Evolutionary conservation across 2,888 invertebrate genomes (phyloP).

Genomic region (Callyntrura guangdongensis): DNA sequence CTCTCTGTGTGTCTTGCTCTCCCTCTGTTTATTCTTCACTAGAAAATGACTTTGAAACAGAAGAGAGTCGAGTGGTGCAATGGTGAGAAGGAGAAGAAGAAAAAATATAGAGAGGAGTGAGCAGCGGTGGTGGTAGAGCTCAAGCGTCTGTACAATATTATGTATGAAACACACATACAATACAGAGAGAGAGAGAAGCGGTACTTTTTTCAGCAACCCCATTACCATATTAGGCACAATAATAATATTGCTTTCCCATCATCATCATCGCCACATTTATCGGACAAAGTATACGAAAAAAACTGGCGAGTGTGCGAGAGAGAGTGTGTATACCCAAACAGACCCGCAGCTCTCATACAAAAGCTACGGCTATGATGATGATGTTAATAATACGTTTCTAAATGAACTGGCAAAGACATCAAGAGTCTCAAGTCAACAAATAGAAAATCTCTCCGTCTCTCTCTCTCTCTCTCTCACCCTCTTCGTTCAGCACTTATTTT

Average conservation of each 20-base stretch:
- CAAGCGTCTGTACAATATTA: not conserved
- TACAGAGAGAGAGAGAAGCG: conserved; percentile 46
- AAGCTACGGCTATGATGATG: not conserved
- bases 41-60: conserved; percentile 46
- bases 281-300: not conserved
- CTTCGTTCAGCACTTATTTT: not conserved
- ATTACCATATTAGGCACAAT: conserved; percentile 77
- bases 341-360: not conserved
- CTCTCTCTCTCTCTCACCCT: not conserved
- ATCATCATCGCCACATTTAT: not conserved
- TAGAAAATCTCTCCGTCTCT: conserved; percentile 20
- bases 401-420: conserved; percentile 71
- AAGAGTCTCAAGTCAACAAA: conserved; percentile 72
- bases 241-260: conserved; percentile 68
- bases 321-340: not conserved
- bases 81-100: conserved; percentile 68
- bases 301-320: conserved; percentile 14
- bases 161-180: not conserved
- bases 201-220: conserved; percentile 66
- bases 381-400: conserved; percentile 14
- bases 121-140: not conserved
- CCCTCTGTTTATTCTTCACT: not conserved
- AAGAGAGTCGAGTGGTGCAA: not conserved
- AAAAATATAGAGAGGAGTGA: conserved; percentile 19
- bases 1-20: conserved; percentile 10